phyloP scores from a whole-genome alignment of 2,888 invertebrate genomes.

The Cataglyphis altisquamis region DNA sequence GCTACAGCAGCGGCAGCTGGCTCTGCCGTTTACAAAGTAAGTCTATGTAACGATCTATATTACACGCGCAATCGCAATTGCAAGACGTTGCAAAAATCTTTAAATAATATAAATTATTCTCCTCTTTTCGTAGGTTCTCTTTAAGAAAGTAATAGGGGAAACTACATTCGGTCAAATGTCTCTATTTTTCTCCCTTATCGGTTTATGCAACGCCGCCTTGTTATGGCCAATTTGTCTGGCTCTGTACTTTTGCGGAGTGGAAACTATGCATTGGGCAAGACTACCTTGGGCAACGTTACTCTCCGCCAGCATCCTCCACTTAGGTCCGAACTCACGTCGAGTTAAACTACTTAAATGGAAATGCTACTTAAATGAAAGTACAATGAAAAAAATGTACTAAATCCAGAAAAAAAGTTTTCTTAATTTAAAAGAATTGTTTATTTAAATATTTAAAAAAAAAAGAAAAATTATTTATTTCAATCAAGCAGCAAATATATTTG shows the following conservation, averaged over 20 bases:
- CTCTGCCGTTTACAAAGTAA: slow-evolving; percentile 97
- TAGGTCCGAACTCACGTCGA: slow-evolving; percentile 88
- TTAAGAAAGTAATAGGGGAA: slow-evolving; percentile 97
- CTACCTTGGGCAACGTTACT: slow-evolving; percentile 96
- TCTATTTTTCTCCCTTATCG: slow-evolving; percentile 96
- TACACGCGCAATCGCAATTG: neutral
- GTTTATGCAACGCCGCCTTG: slow-evolving; percentile 94
- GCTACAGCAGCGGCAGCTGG: slow-evolving; percentile 96
- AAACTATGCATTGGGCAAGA: slow-evolving; percentile 93
- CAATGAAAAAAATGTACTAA: no score
- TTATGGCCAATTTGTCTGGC: slow-evolving; percentile 97
- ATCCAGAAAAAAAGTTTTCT: no score
- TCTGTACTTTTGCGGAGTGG: slow-evolving; percentile 94
- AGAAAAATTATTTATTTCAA: no score
- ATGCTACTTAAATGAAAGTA: no score
- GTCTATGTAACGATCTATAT: neutral
- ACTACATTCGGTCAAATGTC: slow-evolving; percentile 97
- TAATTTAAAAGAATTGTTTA: no score
- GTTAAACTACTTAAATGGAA: neutral
- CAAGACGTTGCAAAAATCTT: slow-evolving; percentile 21
- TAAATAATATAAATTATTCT: neutral
- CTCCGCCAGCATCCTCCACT: slow-evolving; percentile 92
- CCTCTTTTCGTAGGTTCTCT: slow-evolving; percentile 91
- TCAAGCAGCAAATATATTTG: no score
- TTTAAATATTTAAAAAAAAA: no score